phyloP scores from a whole-genome alignment of 2,888 invertebrate species.

The Dicranocentrus wangi region DNA sequence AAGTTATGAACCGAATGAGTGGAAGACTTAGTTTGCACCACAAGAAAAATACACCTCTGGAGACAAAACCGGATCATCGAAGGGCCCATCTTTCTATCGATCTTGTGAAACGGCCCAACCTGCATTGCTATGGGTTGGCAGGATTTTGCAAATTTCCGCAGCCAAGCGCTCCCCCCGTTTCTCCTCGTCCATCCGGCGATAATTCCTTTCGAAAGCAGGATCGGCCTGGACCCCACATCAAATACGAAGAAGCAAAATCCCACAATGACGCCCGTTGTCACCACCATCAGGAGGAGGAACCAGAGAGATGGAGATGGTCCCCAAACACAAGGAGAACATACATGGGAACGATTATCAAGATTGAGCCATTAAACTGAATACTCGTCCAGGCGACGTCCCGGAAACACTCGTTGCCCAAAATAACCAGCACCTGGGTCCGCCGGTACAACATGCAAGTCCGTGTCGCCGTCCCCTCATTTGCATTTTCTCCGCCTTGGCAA shows the following conservation, averaged over 20 bases:
- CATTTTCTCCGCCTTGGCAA: not conserved
- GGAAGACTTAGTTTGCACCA: too few species aligned
- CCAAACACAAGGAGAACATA: not conserved
- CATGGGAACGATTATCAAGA: not conserved
- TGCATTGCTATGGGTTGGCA: constrained; percentile 13
- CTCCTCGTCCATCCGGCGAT: not conserved
- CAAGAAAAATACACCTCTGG: too few species aligned
- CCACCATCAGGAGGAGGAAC: not conserved
- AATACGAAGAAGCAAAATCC: not conserved
- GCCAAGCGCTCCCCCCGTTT: too few species aligned
- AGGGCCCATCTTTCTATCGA: too few species aligned
- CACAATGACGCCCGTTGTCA: not conserved
- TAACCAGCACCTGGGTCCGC: constrained; percentile 3
- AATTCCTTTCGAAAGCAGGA: not conserved
- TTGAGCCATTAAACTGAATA: constrained; percentile 15
- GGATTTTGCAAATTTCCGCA: not conserved
- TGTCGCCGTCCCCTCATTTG: not conserved
- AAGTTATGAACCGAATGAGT: too few species aligned
- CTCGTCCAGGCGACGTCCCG: constrained; percentile 9
- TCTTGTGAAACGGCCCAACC: too few species aligned
- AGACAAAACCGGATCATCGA: too few species aligned
- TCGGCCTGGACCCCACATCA: not conserved
- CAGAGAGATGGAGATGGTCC: not conserved
- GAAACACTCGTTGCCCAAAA: constrained; percentile 22
- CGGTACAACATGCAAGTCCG: not conserved